A percentile compares a stretch with the other conserved stretches of the same genome.
phyloP scores from a whole-genome alignment of 2,888 invertebrate species.

The Orthonychiurus folsomi region DNA sequence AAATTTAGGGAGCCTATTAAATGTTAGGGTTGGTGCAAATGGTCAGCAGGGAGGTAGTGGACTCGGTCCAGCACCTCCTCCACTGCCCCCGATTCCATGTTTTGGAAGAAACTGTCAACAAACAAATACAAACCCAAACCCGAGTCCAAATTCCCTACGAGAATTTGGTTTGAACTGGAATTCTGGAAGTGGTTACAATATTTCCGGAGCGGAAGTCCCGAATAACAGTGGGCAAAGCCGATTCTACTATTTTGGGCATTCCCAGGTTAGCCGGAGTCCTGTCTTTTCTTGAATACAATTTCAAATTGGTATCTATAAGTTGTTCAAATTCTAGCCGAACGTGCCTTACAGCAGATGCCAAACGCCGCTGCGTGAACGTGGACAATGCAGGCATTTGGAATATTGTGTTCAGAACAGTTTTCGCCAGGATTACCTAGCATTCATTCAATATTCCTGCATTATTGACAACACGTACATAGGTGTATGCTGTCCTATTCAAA shows the following conservation, averaged over 20 bases:
- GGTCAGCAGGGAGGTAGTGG: neutral
- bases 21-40: neutral
- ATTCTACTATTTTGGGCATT: constrained; percentile 9
- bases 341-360: constrained; percentile 53
- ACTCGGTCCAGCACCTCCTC: neutral
- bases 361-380: constrained; percentile 53
- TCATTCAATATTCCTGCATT: constrained; percentile 61
- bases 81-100: neutral
- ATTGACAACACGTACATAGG: constrained; percentile 60
- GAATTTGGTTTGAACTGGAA: constrained; percentile 8
- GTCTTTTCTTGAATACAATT: neutral
- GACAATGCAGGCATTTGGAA: constrained; percentile 57
- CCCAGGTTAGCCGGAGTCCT: neutral
- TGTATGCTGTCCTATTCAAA: constrained; percentile 62
- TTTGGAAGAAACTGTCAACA: neutral
- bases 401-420: constrained; percentile 56
- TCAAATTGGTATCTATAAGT: neutral
- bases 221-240: neutral
- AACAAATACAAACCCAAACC: neutral
- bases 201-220: constrained; percentile 5
- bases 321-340: constrained; percentile 48
- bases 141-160: neutral
- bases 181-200: neutral
- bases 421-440: constrained; percentile 51
- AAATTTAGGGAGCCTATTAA: neutral